Percentiles rank a stretch among this genome's conserved stretches.
phyloP scores from a whole-genome alignment of 2,888 invertebrate genomes.

The Melipona bicolor region DNA sequence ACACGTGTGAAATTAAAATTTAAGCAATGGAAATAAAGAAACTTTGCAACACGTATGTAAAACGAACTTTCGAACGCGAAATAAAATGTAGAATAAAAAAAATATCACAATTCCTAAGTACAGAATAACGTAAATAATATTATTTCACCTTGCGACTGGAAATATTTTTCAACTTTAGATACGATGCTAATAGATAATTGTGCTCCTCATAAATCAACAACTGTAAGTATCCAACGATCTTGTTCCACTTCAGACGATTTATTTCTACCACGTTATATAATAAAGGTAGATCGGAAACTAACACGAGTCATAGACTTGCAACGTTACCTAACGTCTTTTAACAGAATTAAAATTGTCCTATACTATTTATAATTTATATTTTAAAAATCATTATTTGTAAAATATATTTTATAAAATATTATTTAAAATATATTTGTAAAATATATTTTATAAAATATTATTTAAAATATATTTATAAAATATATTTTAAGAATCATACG shows the following conservation, averaged over 20 bases:
- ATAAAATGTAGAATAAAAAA: constrained; percentile 6
- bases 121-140: neutral
- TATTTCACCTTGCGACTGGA: constrained; percentile 52
- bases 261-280: neutral
- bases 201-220: neutral
- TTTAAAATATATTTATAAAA: too few species aligned
- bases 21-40: neutral
- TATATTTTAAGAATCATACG: too few species aligned
- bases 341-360: neutral
- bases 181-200: constrained; percentile 49
- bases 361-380: neutral
- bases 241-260: constrained; percentile 4
- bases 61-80: neutral
- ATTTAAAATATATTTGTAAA: too few species aligned
- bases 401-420: neutral
- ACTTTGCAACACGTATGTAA: neutral
- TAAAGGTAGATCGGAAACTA: neutral
- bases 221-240: constrained; percentile 37
- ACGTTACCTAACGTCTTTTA: neutral
- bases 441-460: too few species aligned
- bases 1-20: neutral
- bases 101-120: constrained; percentile 24
- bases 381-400: neutral
- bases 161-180: neutral
- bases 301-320: neutral